phyloP scores from a whole-genome alignment of 2,113 vertebrate genomes.

The Bothrops jararaca region DNA sequence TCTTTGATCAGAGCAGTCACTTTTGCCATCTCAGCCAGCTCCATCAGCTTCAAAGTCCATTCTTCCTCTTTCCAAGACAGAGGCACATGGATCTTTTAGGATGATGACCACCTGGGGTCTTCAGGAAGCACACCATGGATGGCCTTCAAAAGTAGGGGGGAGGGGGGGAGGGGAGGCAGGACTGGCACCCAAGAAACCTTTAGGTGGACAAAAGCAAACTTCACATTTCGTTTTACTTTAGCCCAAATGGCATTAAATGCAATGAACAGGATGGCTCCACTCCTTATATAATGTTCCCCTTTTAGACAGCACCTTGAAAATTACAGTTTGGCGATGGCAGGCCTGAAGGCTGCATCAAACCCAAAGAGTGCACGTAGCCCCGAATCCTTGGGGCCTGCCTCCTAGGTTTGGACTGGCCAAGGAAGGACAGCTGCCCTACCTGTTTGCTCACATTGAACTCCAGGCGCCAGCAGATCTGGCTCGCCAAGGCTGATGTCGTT shows the following conservation, averaged over 20 bases:
- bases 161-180: neutral
- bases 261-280: neutral
- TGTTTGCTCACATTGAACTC: slow-evolving; percentile 93
- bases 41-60: neutral
- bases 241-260: neutral
- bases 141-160: neutral
- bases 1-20: neutral
- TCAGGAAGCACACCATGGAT: neutral
- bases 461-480: slow-evolving; percentile 92
- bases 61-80: neutral
- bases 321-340: neutral
- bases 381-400: neutral
- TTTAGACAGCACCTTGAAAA: neutral
- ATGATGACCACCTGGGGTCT: neutral
- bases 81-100: neutral
- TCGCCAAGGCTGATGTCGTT: slow-evolving; percentile 93
- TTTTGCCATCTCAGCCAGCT: neutral
- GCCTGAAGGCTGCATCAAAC: neutral
- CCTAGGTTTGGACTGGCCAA: neutral
- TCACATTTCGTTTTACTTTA: neutral
- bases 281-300: neutral
- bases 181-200: neutral
- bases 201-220: neutral
- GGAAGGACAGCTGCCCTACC: slow-evolving; percentile 63
- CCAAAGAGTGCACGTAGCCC: neutral